Base-by-base conservation (phyloP, 2,888 invertebrate species). In the Pseudanteris insignis region DNA sequence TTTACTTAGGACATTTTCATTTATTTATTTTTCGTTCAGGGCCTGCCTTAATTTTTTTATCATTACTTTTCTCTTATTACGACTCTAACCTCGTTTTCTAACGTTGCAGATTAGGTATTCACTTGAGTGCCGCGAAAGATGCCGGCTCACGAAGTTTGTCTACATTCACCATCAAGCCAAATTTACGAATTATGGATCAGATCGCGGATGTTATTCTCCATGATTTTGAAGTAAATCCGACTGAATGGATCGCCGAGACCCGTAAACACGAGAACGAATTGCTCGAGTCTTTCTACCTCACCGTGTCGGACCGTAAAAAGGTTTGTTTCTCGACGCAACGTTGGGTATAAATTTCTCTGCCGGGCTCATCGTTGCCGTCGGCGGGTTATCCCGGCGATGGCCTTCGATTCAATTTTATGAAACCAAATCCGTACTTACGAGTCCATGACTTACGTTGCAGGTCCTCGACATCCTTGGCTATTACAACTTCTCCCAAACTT, bases 261-360 rank as follows among this genome's bases (percentile, higher is more conserved):
- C 70, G 69, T 0, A 55, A 59, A 32, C 69, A 70, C 26, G 63
- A 70, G 36, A 47, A 58, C 2, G 64, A 77, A 28, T 48, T 78
- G 32, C 48, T 77, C 11, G 72, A 77, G 53, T 63, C 77, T 14
- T 77, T 78, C 63, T 77, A 75, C 28, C 63, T 75, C 10, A 77
- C 77, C 1, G 63, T 67, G 1, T 64, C 69, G 1, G 74, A 77
- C 59, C 67, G 67, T 13, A 32, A 69, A 18, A 78, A 77, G 74
- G 77, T 75, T 46, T 21, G 51, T 55, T 38, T 43, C 8, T 14
- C 14, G 7, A 3, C 5, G n/a, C 33, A 40, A 41, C 33, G 15
- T 13, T 7, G 5, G 7, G 2, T n/a, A 7, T 28, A 15, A 33
- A 37, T 34, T 18, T 4, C n/a, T n/a, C n/a, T n/a, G n/a, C n/a